Evolutionary conservation across 37 sponge, comb jelly and placozoan species (phyloP), one percentile per base, ranked within the genome.

Genomic region (Crambe crambe): DNA sequence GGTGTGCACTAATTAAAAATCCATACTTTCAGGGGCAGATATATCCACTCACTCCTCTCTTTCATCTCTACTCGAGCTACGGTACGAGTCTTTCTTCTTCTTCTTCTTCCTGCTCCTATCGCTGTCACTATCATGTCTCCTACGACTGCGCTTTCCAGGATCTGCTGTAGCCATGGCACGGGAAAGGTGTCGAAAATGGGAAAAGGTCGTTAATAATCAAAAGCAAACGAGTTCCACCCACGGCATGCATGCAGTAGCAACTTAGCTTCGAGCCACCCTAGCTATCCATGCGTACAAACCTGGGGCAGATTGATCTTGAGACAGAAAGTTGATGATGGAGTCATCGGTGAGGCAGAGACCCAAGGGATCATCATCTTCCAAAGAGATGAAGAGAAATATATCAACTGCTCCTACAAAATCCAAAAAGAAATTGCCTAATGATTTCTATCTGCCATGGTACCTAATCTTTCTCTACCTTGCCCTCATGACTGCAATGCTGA

Each of bases 391-490:
- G n/a, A n/a, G n/a, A n/a, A n/a, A n/a, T n/a, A n/a, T n/a, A n/a
- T 18, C 56, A 54, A 18, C 18, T 20, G n/a, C n/a, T n/a, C n/a
- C n/a, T n/a, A n/a, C n/a, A n/a, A n/a, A n/a, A n/a, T n/a, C n/a
- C n/a, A 12, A 40, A 2, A n/a, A 62, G 12, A 8, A 8, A 9
- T 47, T n/a, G 17, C 15, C 17, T 20, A 62, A 8, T 20, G 6
- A 29, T 18, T n/a, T 30, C 63, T 20, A 2, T 21, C 62, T 76
- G n/a, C 35, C 80, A 2, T 30, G 54, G 34, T 32, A 27, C 2
- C 80, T 69, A 2, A 54, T 73, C 12, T 2, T 42, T 22, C 63
- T 82, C 63, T 82, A 60, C 37, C 18, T 82, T 18, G 18, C 68
- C 51, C 74, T 75, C 34, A 37, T 75, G 4, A 17, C 27, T 2